Evolutionary conservation across 2,797 vertebrate genomes (phyloP).

Genomic region (Gorsachius magnificus): DNA sequence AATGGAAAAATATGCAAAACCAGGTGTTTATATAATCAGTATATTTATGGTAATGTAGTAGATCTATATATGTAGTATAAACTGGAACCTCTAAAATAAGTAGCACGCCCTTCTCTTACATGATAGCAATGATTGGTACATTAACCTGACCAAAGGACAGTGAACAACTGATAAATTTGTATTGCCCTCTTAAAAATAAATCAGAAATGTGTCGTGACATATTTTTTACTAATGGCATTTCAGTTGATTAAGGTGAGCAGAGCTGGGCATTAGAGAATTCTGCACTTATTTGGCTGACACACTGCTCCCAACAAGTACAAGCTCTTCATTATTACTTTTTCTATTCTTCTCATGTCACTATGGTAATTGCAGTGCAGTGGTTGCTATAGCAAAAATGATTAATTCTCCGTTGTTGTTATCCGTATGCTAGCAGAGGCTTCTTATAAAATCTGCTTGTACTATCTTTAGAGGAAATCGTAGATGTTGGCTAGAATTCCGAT

Average conservation of each 20-base stretch:
- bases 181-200: conserved; percentile 16
- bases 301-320: conserved; percentile 67
- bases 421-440: conserved; percentile 36
- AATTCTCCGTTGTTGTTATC: conserved; percentile 52
- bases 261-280: not conserved
- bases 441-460: not conserved
- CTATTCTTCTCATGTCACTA: conserved; percentile 55
- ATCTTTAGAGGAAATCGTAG: conserved; percentile 13
- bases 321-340: conserved; percentile 59
- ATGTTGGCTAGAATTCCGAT: conserved; percentile 45
- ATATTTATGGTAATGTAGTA: not conserved
- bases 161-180: not conserved
- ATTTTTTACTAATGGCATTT: conserved; percentile 20
- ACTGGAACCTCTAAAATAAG: not conserved
- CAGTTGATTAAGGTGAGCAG: conserved; percentile 49
- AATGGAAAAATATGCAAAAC: not conserved
- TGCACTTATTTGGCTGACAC: conserved; percentile 52
- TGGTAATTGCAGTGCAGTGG: conserved; percentile 62
- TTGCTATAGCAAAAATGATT: conserved; percentile 75
- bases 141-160: conserved; percentile 4
- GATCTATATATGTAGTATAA: not conserved
- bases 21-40: fast-evolving
- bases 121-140: not conserved
- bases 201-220: conserved; percentile 2
- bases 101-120: not conserved